Evolutionary conservation across 2,888 invertebrate species (phyloP), one percentile per base, ranked within the genome.

Genomic region (Odontocerum albicorne): DNA sequence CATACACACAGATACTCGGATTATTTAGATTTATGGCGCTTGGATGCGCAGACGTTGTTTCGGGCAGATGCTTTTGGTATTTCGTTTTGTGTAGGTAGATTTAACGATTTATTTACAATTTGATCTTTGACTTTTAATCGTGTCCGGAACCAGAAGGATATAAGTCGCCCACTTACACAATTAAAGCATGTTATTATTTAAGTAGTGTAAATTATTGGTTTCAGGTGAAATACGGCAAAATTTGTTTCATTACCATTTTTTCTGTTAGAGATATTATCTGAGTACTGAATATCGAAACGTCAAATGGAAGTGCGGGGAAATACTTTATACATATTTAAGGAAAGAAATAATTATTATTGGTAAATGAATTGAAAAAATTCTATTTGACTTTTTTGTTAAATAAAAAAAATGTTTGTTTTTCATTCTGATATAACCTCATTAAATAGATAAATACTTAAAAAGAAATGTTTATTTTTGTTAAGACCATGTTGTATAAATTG

Each of bases 91-190:
- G 36, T 46, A n/a, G 38, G 22, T 38, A 38, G 21, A 38, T 16
- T 15, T 4, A 17, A 19, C 47, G 47, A 49, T 49, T 40, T 49
- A 49, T 49, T 49, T 2, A 32, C 15, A 13, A 22, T 19, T 49
- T 40, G 49, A 49, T 40, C 39, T 49, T 49, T 49, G 49, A 49
- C 47, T 38, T 39, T 47, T 31, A 31, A 13, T 0, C 7, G 22
- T 22, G 19, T 32, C 44, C 33, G n/a, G n/a, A 35, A 17, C 31
- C 13, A 36, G n/a, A 46, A 36, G 17, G 20, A 46, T 46, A 13
- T 16, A 36, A 35, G 35, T 46, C 46, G 22, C 46, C 46, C 36
- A 46, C 36, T 20, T 46, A 36, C 35, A 32, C 13, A 35, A 46
- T 46, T 33, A 22, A 46, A 36, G 6, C 12, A 36, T 8, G 10